Percentiles rank a stretch among this genome's conserved stretches.
phyloP scores from a whole-genome alignment of 2,888 invertebrate genomes.

The Patella caerulea region DNA sequence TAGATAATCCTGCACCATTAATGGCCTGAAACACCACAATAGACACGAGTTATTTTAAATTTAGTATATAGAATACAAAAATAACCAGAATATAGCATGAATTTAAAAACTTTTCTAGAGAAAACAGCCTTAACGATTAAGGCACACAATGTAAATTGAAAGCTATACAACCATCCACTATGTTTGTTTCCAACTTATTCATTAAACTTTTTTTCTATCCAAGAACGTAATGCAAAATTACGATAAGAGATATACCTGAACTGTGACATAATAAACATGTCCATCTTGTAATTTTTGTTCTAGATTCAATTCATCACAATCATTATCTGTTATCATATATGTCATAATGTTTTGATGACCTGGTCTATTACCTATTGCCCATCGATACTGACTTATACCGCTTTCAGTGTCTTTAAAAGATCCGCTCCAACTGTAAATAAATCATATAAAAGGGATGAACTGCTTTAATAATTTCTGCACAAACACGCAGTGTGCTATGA shows the following conservation, averaged over 20 bases:
- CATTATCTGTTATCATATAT: neutral
- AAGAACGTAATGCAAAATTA: too few relatives aligned
- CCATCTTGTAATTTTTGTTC: slow-evolving; percentile 28
- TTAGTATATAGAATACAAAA: too few relatives aligned
- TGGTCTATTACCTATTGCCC: slow-evolving; percentile 32
- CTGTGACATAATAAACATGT: slow-evolving; percentile 32
- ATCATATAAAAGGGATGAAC: neutral
- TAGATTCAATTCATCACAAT: slow-evolving; percentile 18
- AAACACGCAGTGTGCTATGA: too few relatives aligned
- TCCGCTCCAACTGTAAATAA: slow-evolving; percentile 29
- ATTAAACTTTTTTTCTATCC: too few relatives aligned
- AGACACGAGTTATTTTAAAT: too few relatives aligned
- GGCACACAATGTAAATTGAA: too few relatives aligned
- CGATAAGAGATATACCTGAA: slow-evolving; percentile 20
- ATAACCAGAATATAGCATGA: too few relatives aligned
- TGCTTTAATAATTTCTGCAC: too few relatives aligned
- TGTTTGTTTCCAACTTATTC: too few relatives aligned
- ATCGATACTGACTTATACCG: slow-evolving; percentile 26
- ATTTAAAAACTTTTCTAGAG: too few relatives aligned
- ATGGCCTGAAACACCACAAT: slow-evolving; percentile 4
- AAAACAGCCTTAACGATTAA: too few relatives aligned
- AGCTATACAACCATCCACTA: too few relatives aligned
- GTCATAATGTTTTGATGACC: slow-evolving; percentile 27
- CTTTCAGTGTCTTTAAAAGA: slow-evolving; percentile 31
- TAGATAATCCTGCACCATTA: slow-evolving; percentile 20